These are phyloP conservation scores for Ypsolopha sequella DNA, from an alignment of 2,888 invertebrate genomes.

Conservation along the genomic window DNA sequence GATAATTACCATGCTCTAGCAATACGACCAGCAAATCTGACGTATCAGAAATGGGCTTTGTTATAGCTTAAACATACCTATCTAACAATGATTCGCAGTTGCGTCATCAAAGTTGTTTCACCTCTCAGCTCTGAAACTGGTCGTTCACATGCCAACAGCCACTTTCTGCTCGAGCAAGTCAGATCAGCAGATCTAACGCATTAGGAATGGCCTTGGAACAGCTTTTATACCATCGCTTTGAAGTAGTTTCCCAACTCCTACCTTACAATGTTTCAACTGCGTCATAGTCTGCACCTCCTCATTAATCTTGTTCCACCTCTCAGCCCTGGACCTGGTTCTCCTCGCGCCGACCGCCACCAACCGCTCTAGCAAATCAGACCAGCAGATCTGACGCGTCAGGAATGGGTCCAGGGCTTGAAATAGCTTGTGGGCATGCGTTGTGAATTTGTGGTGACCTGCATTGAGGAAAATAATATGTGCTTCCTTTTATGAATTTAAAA, in stretches of 20 bases:
- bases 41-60: no score
- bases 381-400: constrained; percentile 43
- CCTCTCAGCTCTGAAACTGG: constrained; percentile 24
- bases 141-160: constrained; percentile 34
- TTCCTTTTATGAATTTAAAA: no score
- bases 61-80: constrained; percentile 10
- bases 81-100: constrained; percentile 48
- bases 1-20: neutral
- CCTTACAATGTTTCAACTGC: constrained; percentile 47
- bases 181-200: constrained; percentile 51
- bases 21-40: neutral
- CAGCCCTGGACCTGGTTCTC: constrained; percentile 30
- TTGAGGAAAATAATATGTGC: neutral
- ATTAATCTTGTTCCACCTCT: constrained; percentile 31
- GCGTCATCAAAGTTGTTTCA: constrained; percentile 32
- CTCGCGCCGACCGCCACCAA: constrained; percentile 39
- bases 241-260: constrained; percentile 10
- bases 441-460: constrained; percentile 46
- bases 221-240: no score
- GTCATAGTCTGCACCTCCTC: constrained; percentile 17
- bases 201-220: constrained; percentile 21
- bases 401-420: constrained; percentile 46
- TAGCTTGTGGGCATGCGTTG: constrained; percentile 43
- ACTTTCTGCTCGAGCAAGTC: constrained; percentile 42
- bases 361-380: constrained; percentile 42